These are phyloP conservation scores for Ennomos fuscantarius DNA, from an alignment of 2,888 invertebrate genomes.

Conservation along the genomic window DNA sequence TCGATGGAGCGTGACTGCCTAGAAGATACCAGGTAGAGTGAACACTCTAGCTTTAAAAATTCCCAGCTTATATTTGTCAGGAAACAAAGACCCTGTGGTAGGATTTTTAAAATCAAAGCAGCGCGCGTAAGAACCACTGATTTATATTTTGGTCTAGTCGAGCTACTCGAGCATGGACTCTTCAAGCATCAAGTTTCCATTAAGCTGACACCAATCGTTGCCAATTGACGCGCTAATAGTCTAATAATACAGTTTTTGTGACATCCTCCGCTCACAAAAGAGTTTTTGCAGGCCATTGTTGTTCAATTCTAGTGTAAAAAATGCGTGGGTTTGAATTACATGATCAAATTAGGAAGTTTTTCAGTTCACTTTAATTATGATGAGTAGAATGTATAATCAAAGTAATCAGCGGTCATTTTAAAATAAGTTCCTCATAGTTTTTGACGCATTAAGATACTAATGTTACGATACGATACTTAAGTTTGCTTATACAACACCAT, in stretches of 20 bases:
- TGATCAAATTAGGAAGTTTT: background rate
- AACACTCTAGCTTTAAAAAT: too few species aligned
- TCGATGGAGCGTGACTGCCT: too few species aligned
- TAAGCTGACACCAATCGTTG: slow-evolving; percentile 59
- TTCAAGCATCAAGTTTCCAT: slow-evolving; percentile 55
- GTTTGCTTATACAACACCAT: too few species aligned
- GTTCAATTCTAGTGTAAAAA: slow-evolving; percentile 1
- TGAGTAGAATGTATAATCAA: too few species aligned
- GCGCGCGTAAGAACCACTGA: too few species aligned
- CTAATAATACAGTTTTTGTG: slow-evolving; percentile 52
- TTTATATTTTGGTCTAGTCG: background rate
- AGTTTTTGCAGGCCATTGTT: slow-evolving; percentile 30
- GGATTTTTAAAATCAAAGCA: too few species aligned
- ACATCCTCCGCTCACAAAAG: slow-evolving; percentile 32
- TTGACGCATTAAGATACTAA: too few species aligned
- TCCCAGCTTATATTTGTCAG: too few species aligned
- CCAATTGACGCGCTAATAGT: slow-evolving; percentile 67
- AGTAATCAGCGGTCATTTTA: background rate
- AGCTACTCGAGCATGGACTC: slow-evolving; percentile 3
- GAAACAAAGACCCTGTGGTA: too few species aligned
- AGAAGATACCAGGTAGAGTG: too few species aligned
- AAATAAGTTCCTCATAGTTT: too few species aligned
- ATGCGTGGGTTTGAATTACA: slow-evolving; percentile 19
- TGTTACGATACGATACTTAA: too few species aligned
- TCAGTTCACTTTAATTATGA: background rate